Percentiles rank a stretch among this genome's conserved stretches.
phyloP scores from a whole-genome alignment of 1,140 invertebrate species.

The Steinernema khuongi region DNA sequence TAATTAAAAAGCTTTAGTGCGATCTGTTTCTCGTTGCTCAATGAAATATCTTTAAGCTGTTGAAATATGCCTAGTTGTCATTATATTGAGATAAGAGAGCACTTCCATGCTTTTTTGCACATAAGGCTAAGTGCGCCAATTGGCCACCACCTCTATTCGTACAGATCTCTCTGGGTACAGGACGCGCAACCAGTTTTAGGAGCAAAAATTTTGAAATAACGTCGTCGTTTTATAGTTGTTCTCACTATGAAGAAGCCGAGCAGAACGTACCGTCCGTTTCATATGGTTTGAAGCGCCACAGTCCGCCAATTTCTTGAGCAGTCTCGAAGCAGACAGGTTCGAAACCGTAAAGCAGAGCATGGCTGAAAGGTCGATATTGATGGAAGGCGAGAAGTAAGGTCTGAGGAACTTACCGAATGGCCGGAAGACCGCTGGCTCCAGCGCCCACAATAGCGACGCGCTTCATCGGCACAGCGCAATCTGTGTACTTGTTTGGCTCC shows the following conservation, averaged over 20 bases:
- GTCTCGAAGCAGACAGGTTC: slow-evolving; percentile 39
- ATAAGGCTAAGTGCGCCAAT: too few species aligned
- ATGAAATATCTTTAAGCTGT: too few species aligned
- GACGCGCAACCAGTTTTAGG: too few species aligned
- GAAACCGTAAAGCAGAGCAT: slow-evolving; percentile 64
- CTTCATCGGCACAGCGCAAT: neutral
- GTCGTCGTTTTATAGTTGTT: too few species aligned
- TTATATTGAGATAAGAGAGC: too few species aligned
- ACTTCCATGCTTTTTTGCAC: too few species aligned
- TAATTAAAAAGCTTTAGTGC: too few species aligned
- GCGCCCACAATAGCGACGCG: slow-evolving; percentile 57
- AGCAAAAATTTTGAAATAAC: too few species aligned
- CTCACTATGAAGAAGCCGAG: neutral
- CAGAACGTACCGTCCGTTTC: slow-evolving; percentile 28
- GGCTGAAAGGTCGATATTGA: slow-evolving; percentile 64
- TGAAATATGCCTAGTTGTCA: too few species aligned
- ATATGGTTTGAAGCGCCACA: slow-evolving; percentile 36
- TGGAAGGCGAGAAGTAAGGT: neutral
- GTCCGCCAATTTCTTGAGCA: slow-evolving; percentile 30
- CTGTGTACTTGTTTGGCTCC: neutral
- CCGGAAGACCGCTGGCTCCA: slow-evolving; percentile 60
- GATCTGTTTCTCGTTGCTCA: too few species aligned
- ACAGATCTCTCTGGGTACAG: too few species aligned
- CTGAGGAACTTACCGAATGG: slow-evolving; percentile 59
- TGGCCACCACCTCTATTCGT: too few species aligned